phyloP scores from a whole-genome alignment of 92 coral and sea anemone species.

The Palythoa grandiflora region DNA sequence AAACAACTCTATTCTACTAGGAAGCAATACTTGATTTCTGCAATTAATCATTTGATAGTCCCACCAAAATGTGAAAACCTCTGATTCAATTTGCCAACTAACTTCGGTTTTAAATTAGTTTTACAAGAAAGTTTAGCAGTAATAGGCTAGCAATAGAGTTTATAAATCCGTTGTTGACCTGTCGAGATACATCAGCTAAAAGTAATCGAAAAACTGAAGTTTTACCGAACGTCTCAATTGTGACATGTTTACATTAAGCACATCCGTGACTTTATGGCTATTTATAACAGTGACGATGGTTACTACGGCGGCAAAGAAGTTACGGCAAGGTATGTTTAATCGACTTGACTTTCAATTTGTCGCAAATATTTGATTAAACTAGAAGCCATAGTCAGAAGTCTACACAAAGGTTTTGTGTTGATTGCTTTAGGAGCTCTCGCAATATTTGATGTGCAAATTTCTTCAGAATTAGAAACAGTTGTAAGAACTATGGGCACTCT shows the following conservation, averaged over 20 bases:
- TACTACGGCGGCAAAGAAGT: not conserved
- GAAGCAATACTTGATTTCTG: not conserved
- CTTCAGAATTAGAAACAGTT: not conserved
- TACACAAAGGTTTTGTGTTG: not conserved
- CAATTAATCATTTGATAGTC: not conserved
- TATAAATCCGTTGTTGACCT: not conserved
- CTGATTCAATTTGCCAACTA: not conserved
- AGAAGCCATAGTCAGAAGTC: not conserved
- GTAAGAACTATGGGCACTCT: too few species aligned
- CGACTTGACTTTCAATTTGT: not conserved
- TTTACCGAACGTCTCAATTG: not conserved
- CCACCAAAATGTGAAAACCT: not conserved
- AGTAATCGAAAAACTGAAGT: not conserved
- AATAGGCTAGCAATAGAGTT: not conserved
- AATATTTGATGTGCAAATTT: not conserved
- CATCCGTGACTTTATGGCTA: not conserved
- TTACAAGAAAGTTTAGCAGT: not conserved
- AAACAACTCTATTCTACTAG: not conserved
- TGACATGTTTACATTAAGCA: not conserved
- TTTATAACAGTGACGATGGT: not conserved
- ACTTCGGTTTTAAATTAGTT: not conserved
- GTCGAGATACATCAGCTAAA: not conserved
- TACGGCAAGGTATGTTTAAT: slow-evolving; percentile 12
- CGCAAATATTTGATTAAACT: not conserved
- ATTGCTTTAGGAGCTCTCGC: not conserved